A percentile compares a stretch with the other conserved stretches of the same genome.
Evolutionary conservation across 2,113 vertebrate species (phyloP).

Genomic region (Rhabdomys dilectus): DNA sequence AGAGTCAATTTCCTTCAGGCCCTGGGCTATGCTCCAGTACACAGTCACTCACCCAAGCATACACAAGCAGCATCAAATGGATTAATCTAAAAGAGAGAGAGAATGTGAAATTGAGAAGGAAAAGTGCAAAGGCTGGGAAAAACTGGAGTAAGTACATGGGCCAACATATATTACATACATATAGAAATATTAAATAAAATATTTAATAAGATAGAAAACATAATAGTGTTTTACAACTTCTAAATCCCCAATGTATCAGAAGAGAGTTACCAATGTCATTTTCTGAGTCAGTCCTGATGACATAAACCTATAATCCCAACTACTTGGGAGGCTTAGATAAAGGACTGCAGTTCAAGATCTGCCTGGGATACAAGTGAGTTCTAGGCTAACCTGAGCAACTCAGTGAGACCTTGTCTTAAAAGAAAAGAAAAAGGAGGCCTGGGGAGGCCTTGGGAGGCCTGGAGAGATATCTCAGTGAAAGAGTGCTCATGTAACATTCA

Average conservation of each 20-base stretch:
- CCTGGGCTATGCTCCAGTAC: background rate
- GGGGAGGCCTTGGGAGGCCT: background rate
- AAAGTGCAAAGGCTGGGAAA: background rate
- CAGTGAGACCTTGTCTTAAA: background rate
- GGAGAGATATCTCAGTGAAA: background rate
- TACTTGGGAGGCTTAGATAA: background rate
- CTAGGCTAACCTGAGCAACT: background rate
- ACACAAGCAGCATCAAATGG: background rate
- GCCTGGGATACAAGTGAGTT: background rate
- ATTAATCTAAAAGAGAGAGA: background rate
- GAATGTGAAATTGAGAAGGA: background rate
- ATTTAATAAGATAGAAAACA: background rate
- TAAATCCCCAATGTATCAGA: background rate
- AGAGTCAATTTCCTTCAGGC: background rate
- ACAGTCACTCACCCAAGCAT: background rate
- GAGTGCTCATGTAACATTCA: background rate
- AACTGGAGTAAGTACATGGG: background rate
- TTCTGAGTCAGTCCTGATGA: background rate
- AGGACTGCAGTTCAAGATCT: background rate
- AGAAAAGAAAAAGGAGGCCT: background rate
- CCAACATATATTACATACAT: background rate
- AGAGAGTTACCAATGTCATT: background rate
- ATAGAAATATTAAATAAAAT: background rate
- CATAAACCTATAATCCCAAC: background rate
- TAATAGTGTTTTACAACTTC: slow-evolving; percentile 25